Evolutionary conservation across 2,888 invertebrate genomes (phyloP).

Genomic region (Tinea pellionella): DNA sequence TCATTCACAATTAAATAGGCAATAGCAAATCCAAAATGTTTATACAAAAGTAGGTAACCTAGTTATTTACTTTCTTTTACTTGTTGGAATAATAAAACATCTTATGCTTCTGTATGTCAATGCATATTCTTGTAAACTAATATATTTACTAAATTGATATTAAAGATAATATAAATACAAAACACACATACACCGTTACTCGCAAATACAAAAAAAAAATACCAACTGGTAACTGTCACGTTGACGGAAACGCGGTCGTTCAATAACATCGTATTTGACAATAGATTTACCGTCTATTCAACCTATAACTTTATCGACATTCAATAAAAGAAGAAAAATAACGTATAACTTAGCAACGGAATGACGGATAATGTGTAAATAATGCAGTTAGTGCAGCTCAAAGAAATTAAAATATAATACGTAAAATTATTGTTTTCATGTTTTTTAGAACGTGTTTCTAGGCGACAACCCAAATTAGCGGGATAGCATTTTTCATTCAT

Average conservation of each 20-base stretch:
- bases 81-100: not conserved
- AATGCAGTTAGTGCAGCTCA: no score
- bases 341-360: no score
- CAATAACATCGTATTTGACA: not conserved
- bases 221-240: not conserved
- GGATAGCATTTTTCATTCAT: no score
- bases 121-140: not conserved
- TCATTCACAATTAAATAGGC: not conserved
- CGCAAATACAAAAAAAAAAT: not conserved
- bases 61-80: not conserved
- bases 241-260: not conserved
- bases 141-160: not conserved
- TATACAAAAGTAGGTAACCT: conserved; percentile 8
- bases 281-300: no score
- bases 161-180: not conserved
- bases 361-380: no score
- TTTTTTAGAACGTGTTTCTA: no score
- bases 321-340: no score
- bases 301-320: no score
- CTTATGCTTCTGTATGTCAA: not conserved
- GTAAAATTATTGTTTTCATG: no score
- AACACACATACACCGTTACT: not conserved
- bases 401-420: no score
- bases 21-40: not conserved
- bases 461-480: no score